Evolutionary conservation across 2,888 invertebrate species (phyloP).

Genomic region (Parnassius glacialis): DNA sequence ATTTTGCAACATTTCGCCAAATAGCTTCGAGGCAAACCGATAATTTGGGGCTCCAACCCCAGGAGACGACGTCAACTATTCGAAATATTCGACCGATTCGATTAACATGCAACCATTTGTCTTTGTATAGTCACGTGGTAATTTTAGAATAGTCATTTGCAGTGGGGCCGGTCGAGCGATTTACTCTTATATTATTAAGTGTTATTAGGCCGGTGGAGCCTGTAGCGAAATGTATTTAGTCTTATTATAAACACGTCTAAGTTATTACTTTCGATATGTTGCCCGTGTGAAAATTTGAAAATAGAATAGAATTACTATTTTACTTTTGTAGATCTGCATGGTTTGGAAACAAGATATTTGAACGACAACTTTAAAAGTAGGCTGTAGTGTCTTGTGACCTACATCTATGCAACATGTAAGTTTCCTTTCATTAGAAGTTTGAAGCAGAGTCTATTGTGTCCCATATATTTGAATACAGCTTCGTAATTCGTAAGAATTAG

Average conservation of each 20-base stretch:
- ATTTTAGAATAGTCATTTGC: slow-evolving; percentile 26
- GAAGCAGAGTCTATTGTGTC: slow-evolving; percentile 16
- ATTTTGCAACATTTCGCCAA: slow-evolving; percentile 63
- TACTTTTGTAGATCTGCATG: neutral
- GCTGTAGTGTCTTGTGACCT: slow-evolving; percentile 17
- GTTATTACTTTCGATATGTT: slow-evolving; percentile 6
- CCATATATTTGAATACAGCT: slow-evolving; percentile 9
- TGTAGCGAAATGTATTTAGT: slow-evolving; percentile 17
- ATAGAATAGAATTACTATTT: neutral
- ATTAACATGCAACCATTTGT: slow-evolving; percentile 64
- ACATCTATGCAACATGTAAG: slow-evolving; percentile 14
- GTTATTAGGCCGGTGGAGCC: slow-evolving; percentile 9
- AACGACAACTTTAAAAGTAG: slow-evolving; percentile 14
- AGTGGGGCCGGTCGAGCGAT: slow-evolving; percentile 5
- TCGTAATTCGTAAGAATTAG: slow-evolving; percentile 4
- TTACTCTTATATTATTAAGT: slow-evolving; percentile 22
- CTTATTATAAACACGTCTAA: slow-evolving; percentile 6
- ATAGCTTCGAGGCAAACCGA: slow-evolving; percentile 70
- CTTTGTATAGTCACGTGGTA: slow-evolving; percentile 32
- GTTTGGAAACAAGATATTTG: slow-evolving; percentile 1
- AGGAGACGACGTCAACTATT: slow-evolving; percentile 45
- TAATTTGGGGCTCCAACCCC: slow-evolving; percentile 66
- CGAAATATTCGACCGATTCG: slow-evolving; percentile 45
- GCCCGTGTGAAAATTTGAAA: slow-evolving; percentile 3
- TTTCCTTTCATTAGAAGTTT: slow-evolving; percentile 25